phyloP scores from a whole-genome alignment of 2,888 invertebrate species.

The Drosophila mimetica region DNA sequence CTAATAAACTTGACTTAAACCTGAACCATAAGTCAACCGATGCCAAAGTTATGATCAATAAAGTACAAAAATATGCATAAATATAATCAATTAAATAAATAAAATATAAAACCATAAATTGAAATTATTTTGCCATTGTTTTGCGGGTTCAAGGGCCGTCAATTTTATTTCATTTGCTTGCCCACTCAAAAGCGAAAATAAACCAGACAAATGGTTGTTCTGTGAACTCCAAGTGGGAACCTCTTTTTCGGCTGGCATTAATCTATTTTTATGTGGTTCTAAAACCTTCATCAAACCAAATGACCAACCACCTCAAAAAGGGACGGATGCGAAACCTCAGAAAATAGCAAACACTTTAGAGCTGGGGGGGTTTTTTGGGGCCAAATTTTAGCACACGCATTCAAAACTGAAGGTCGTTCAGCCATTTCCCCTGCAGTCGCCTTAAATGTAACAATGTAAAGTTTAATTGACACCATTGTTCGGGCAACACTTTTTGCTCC shows the following conservation, averaged over 20 bases:
- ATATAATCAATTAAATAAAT: constrained; percentile 17
- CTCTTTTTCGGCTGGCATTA: constrained; percentile 40
- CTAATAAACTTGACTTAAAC: constrained; percentile 46
- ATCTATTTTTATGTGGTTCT: constrained; percentile 66
- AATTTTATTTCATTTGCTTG: constrained; percentile 14
- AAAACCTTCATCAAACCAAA: constrained; percentile 64
- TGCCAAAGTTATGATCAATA: constrained; percentile 35
- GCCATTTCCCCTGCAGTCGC: constrained; percentile 31
- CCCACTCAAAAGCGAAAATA: constrained; percentile 21
- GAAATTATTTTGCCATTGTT: constrained; percentile 7
- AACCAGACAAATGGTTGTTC: constrained; percentile 30
- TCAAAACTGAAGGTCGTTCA: constrained; percentile 62
- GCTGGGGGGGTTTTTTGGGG: constrained; percentile 49
- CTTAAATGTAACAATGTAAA: constrained; percentile 68
- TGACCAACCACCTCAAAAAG: constrained; percentile 27
- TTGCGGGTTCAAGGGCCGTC: constrained; percentile 11
- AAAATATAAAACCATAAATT: constrained; percentile 19
- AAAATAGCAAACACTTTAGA: constrained; percentile 51
- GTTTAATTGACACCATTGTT: constrained; percentile 82
- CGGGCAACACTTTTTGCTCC: constrained; percentile 77
- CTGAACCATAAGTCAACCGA: constrained; percentile 23
- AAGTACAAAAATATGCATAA: constrained; percentile 23
- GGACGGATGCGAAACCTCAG: constrained; percentile 42
- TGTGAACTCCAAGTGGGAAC: constrained; percentile 24
- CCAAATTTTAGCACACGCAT: constrained; percentile 57